Conservation (phyloP, 2,888 invertebrate species). For the Hirtodrosophila duncani region DNA sequence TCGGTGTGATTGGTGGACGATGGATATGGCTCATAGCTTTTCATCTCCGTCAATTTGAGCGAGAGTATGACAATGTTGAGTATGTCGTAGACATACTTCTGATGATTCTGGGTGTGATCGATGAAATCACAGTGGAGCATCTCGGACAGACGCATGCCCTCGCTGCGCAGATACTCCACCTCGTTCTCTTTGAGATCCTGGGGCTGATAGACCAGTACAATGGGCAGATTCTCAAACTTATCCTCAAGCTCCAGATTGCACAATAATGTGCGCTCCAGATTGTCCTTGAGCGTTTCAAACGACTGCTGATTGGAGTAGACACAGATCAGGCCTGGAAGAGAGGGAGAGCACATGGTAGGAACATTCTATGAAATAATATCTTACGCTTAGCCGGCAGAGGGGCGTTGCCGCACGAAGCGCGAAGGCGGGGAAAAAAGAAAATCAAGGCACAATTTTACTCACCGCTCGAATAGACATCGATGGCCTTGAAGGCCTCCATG, state of each 20-base stretch:
- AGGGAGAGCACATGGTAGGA: background rate
- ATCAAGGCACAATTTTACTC: slow-evolving; percentile 52
- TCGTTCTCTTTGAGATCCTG: slow-evolving; percentile 92
- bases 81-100: slow-evolving; percentile 78
- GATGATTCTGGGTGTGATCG: slow-evolving; percentile 78
- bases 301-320: slow-evolving; percentile 94
- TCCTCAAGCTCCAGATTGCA: slow-evolving; percentile 95
- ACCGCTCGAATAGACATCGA: slow-evolving; percentile 95
- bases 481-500: slow-evolving; percentile 89
- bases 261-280: slow-evolving; percentile 92
- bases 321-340: slow-evolving; percentile 85
- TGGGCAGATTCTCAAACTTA: slow-evolving; percentile 91
- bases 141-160: slow-evolving; percentile 93
- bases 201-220: slow-evolving; percentile 92
- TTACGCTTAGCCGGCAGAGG: too few species aligned
- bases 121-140: slow-evolving; percentile 81
- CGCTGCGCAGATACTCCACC: slow-evolving; percentile 89
- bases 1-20: slow-evolving; percentile 77
- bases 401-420: too few species aligned
- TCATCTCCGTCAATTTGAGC: slow-evolving; percentile 76
- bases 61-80: slow-evolving; percentile 78
- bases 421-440: background rate
- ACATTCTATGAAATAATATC: background rate
- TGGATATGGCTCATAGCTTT: slow-evolving; percentile 76
- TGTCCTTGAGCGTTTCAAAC: slow-evolving; percentile 93